Base-by-base conservation (phyloP, 2,888 invertebrate species). In the Hirtodrosophila trivittata region DNA sequence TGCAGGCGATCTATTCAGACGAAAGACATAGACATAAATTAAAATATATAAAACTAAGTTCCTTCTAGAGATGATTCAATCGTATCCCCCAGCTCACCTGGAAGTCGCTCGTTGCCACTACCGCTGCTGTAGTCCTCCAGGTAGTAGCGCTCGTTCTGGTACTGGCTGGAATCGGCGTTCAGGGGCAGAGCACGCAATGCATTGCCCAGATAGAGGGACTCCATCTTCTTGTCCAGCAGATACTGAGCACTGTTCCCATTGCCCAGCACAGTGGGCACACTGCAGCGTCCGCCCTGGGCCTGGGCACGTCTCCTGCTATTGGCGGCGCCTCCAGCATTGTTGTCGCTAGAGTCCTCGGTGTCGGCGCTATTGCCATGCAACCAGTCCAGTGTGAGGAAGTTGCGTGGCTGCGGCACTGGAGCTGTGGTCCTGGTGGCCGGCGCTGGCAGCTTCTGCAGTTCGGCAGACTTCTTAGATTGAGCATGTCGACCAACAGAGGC, bases 181-280 rank as follows among this genome's bases (percentile, higher is more conserved):
- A 90, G 47, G 0, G 91, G 90, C 26, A 90, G 77, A 41, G 89
- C 89, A 18, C 90, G 85, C 64, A 90, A 78, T 43, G 89, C 90
- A 62, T 87, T 89, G 64, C 89, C 89, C 73, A 90, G 86, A 73
- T 90, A 90, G 46, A 91, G 73, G 0, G 90, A 89, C 77, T 91
- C 89, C 89, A 91, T 89, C 77, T 90, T 90, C 73, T 90, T 89
- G 58, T 91, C 90, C 50, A 91, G 78, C 81, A 89, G 87, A 75
- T 90, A 91, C 63, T 90, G 89, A 9, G 81, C 86, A 52, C 77
- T 87, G 18, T 69, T 71, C 30, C 75, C 66, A 28, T 69, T 73
- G 50, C 74, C 59, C 32, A 82, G 68, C 41, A 88, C 86, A 1
- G 89, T 86, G 25, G 90, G 89, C 1, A 89, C 90, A 69, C 89